Evolutionary conservation across 2,888 invertebrate genomes (phyloP).

Genomic region (Orchesella flavescens): DNA sequence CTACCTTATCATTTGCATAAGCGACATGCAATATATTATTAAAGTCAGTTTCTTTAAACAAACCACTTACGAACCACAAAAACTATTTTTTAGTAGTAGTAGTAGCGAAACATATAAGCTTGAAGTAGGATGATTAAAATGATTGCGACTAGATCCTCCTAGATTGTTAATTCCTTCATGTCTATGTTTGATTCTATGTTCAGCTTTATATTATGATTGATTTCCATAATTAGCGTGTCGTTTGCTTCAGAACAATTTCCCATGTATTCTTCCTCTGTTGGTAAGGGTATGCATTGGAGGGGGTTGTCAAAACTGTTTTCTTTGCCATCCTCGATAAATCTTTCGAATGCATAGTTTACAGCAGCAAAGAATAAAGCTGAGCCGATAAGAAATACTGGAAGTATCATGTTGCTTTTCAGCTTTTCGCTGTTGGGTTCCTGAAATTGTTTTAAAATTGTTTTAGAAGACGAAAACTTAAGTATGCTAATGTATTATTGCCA

Average conservation of each 20-base stretch:
- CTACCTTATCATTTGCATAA: no score
- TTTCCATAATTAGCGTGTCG: background rate
- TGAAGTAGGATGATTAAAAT: no score
- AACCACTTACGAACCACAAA: no score
- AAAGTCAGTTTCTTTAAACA: no score
- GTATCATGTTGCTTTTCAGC: constrained; percentile 37
- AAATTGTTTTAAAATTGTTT: background rate
- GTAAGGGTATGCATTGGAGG: background rate
- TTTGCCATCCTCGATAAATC: constrained; percentile 14
- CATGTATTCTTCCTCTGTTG: background rate
- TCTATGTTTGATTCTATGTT: background rate
- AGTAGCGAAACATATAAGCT: no score
- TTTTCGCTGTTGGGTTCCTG: background rate
- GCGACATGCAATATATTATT: no score
- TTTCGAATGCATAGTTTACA: constrained; percentile 58
- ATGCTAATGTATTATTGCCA: no score
- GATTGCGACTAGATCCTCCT: background rate
- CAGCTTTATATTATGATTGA: background rate
- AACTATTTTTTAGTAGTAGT: no score
- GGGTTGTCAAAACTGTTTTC: constrained; percentile 21
- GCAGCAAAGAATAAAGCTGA: constrained; percentile 53
- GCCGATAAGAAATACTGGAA: constrained; percentile 50
- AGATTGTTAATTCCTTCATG: background rate
- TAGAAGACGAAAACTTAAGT: no score
- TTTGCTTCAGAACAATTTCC: background rate